A percentile compares a stretch with the other conserved stretches of the same genome.
phyloP scores from a whole-genome alignment of 2,113 vertebrate species.

The Chloropsis cyanopogon region DNA sequence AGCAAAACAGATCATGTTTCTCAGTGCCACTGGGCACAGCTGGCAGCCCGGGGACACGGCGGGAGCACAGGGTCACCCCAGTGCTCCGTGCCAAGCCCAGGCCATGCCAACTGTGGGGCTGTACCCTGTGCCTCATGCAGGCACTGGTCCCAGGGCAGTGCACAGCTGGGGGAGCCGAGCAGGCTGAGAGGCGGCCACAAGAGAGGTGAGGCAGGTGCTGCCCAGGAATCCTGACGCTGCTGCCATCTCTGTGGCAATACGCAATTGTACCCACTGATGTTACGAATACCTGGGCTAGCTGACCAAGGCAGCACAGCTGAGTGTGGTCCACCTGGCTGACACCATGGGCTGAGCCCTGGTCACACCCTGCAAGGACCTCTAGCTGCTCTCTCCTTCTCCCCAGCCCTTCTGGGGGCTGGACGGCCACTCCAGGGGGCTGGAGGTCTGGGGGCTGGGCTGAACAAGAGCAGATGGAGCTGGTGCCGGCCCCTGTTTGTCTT shows the following conservation, averaged over 20 bases:
- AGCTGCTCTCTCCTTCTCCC: not conserved
- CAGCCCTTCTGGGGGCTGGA: not conserved
- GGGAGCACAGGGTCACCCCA: not conserved
- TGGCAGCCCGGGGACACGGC: fast-evolving
- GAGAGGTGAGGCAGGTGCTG: not conserved
- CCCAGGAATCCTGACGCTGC: not conserved
- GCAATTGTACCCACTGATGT: not conserved
- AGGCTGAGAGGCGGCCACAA: not conserved
- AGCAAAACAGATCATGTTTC: slow-evolving; percentile 54
- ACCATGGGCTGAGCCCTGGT: fast-evolving
- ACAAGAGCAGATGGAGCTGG: slow-evolving; percentile 64
- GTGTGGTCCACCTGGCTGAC: fast-evolving
- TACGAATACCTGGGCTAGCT: not conserved
- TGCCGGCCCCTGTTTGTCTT: slow-evolving; percentile 65
- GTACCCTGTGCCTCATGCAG: fast-evolving
- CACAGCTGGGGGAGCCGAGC: not conserved
- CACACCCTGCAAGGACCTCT: not conserved
- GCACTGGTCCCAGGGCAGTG: fast-evolving
- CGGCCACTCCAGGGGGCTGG: not conserved
- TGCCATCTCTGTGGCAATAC: not conserved
- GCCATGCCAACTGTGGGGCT: fast-evolving
- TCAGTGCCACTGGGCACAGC: not conserved
- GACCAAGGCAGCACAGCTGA: not conserved
- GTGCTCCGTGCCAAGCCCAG: not conserved
- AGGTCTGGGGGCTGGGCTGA: not conserved